Evolutionary conservation across 2,797 vertebrate genomes (phyloP), one percentile per base, ranked within the genome.

Genomic region (Cyprinella venusta): DNA sequence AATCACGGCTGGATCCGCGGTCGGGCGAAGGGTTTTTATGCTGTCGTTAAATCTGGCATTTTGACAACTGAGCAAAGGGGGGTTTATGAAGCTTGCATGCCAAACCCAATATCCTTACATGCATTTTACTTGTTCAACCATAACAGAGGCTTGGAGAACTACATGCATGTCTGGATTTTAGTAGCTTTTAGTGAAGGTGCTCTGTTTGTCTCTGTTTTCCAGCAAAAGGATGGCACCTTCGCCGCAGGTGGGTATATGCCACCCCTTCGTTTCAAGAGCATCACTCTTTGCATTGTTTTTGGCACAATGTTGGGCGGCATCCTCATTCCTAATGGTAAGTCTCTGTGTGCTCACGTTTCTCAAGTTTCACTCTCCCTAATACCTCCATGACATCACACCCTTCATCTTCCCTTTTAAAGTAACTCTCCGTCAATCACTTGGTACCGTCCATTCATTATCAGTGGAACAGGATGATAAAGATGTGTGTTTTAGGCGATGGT

Each of bases 201-300:
- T 50, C 71, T 85, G 26, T 59, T 82, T 81, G 19, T 72, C 19
- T 83, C 24, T 84, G 26, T 52, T 75, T 86, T 86, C 48, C 88
- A 99, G 98, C 98, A 99, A 86, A 99, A 99, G 85, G 98, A 99
- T 0, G 97, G 98, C 86, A 99, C 98, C 48, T 99, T 99, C 3
- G 94, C 97, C 0, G 97, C 98, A 0, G 97, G 98, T 40, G 98
- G 98, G 30, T 99, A 99, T 90, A 99, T 99, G 97, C 98, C 98
- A 16, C 98, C 98, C 0, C 94, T 99, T 59, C 96, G 97, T n/a
- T 99, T 99, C 92, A 99, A 99, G 90, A 95, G 93, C 86, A 96
- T 99, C 91, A 99, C 98, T 0, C 89, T 98, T 81, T 93, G 93
- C 10, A 96, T 99, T 4, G 98, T 99, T 80, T 98, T 99, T 70